Conservation (phyloP, 2,888 invertebrate genomes). For the Sphinx pinastri region DNA sequence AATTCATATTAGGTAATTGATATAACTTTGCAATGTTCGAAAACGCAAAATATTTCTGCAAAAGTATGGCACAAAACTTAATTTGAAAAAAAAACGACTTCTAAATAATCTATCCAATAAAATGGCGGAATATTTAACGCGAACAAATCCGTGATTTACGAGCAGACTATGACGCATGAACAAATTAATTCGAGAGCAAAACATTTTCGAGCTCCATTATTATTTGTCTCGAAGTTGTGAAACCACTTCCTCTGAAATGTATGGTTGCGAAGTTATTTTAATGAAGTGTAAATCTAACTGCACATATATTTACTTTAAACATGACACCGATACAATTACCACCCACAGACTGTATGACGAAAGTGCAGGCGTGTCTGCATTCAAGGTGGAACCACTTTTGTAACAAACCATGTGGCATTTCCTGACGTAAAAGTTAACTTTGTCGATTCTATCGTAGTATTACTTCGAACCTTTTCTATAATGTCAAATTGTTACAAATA, state of each 20-base stretch:
- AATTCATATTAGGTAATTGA: background rate
- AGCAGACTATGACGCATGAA: constrained; percentile 23
- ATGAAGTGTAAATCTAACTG: constrained; percentile 51
- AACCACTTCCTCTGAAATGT: constrained; percentile 23
- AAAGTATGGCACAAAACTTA: background rate
- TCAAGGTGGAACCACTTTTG: constrained; percentile 35
- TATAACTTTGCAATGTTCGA: constrained; percentile 1
- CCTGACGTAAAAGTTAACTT: constrained; percentile 19
- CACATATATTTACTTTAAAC: constrained; percentile 50
- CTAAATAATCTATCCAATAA: constrained; percentile 21
- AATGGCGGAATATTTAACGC: constrained; percentile 36
- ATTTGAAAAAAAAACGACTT: background rate
- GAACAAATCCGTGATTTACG: constrained; percentile 28
- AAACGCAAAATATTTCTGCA: background rate
- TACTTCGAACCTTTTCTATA: constrained; percentile 18
- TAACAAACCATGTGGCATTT: constrained; percentile 23
- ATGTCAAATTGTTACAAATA: constrained; percentile 11
- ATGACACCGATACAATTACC: constrained; percentile 41
- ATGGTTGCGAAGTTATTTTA: constrained; percentile 41
- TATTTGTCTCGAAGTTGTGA: constrained; percentile 20
- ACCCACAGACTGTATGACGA: constrained; percentile 42
- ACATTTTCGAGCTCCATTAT: constrained; percentile 15
- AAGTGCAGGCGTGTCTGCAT: constrained; percentile 46
- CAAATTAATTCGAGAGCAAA: constrained; percentile 24
- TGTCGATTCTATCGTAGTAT: constrained; percentile 14